Evolutionary conservation across 2,797 vertebrate species (phyloP), one percentile per base, ranked within the genome.

Genomic region (Bufotes viridis): DNA sequence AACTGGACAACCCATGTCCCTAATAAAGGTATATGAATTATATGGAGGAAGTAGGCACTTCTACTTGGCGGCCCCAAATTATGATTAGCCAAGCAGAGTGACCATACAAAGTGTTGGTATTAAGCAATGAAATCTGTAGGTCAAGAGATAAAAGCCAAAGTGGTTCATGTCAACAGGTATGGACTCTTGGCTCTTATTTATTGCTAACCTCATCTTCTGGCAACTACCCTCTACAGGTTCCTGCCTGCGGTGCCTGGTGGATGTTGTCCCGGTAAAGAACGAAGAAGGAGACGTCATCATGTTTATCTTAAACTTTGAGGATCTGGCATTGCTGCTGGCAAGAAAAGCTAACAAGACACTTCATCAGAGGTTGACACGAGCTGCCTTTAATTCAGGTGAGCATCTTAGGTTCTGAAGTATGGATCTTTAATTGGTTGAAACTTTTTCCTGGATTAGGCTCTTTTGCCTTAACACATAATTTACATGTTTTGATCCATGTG

Each of bases 301-400:
- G 98, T 99, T 98, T 94, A 99, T 99, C 94, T 96, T 99, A 78
- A 98, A 99, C 94, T 99, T 97, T 34, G 97, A 99, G 93, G 98
- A 99, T 87, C 94, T 99, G 82, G 95, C 97, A 0, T 96, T 96
- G 91, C 94, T 97, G 0, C 91, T 96, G 0, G 92, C 96, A 78
- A 98, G 96, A 90, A 92, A 90, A 1, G 51, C 85, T 11, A 94
- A 95, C 90, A 94, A 96, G 0, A 95, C 96, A 84, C 93, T 98
- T 74, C 96, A 95, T 84, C 97, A 96, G 86, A 94, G 96, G 78
- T 94, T 99, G 76, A 87, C 96, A 96, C 96, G 88, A 94, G 95
- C 93, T 97, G 96, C 95, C 92, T 96, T 89, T 92, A 95, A 90
- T 29, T 93, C 93, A 88, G 94, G 96, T 95, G 87, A 82, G 94